phyloP scores from a whole-genome alignment of 2,113 vertebrate genomes.

The Excalfactoria chinensis region DNA sequence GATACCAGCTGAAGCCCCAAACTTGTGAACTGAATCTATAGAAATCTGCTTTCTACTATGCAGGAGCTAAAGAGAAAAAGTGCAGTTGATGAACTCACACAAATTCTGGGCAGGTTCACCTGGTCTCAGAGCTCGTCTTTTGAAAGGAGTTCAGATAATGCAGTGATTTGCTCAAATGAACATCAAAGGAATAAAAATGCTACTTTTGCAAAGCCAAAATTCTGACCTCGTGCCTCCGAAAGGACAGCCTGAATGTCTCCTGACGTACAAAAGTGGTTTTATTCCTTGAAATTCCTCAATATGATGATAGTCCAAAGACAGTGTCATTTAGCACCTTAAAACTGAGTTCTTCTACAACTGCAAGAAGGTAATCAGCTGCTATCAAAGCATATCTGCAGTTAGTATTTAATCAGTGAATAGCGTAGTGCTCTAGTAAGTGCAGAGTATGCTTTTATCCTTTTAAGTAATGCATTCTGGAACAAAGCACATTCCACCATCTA shows the following conservation, averaged over 20 bases:
- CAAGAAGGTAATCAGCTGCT: not conserved
- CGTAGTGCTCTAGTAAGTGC: not conserved
- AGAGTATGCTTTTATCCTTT: not conserved
- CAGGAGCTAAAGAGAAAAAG: not conserved
- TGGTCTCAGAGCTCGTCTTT: not conserved
- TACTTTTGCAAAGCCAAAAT: constrained; percentile 40
- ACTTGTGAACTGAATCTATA: not conserved
- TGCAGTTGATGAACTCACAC: not conserved
- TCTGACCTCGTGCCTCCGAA: not conserved
- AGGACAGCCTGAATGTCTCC: constrained; percentile 11
- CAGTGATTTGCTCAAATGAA: not conserved
- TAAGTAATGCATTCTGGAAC: not conserved
- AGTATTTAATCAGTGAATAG: not conserved
- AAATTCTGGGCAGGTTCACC: constrained; percentile 46
- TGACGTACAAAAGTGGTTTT: constrained; percentile 22
- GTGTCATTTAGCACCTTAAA: not conserved
- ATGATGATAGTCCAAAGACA: not conserved
- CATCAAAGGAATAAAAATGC: constrained; percentile 43
- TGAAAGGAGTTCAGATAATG: constrained; percentile 45
- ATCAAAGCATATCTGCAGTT: not conserved
- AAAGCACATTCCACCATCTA: not conserved
- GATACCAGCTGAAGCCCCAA: not conserved
- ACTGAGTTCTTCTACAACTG: not conserved
- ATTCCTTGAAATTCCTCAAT: constrained; percentile 40
- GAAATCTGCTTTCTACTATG: not conserved